Evolutionary conservation across 2,888 invertebrate genomes (phyloP), one percentile per base, ranked within the genome.

Genomic region (Polietes domitor): DNA sequence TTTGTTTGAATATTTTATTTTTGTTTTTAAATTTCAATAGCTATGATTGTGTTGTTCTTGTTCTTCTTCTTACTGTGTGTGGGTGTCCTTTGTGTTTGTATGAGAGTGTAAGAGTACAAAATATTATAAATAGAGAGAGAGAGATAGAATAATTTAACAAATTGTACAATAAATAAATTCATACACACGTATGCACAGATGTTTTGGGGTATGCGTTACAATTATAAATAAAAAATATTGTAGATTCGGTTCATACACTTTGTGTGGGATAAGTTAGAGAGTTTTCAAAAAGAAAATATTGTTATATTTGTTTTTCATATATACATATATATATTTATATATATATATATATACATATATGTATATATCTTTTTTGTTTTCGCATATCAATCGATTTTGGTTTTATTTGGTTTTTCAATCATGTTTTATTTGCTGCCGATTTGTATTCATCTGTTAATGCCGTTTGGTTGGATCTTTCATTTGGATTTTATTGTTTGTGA

Each of bases 231-330:
- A 43, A 82, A 84, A 78, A 84, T 82, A 82, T 84, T 84, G 81
- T 82, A 84, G 73, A 81, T 68, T 73, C 68, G 68, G 68, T 41
- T 68, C 37, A n/a, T 68, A 41, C 43, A 43, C 2, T 79, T 84
- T 84, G 82, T 82, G 84, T 84, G 84, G 84, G 84, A 84, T 84
- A 82, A 84, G 84, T 84, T 82, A 15, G 65, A 79, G 77, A 80
- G 81, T 84, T 83, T 68, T 68, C 21, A 65, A 65, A 68, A 78
- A 73, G 73, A 79, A 78, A 81, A 65, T 68, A 37, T 68, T 80
- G 9, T 72, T 50, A 9, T 75, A 58, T 75, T 68, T 12, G 76
- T 76, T 4, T 80, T n/a, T n/a, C n/a, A n/a, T n/a, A n/a, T n/a
- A n/a, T n/a, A n/a, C n/a, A n/a, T n/a, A n/a, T n/a, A n/a, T n/a